Evolutionary conservation across 2,113 vertebrate species (phyloP).

Genomic region (Passer montanus): DNA sequence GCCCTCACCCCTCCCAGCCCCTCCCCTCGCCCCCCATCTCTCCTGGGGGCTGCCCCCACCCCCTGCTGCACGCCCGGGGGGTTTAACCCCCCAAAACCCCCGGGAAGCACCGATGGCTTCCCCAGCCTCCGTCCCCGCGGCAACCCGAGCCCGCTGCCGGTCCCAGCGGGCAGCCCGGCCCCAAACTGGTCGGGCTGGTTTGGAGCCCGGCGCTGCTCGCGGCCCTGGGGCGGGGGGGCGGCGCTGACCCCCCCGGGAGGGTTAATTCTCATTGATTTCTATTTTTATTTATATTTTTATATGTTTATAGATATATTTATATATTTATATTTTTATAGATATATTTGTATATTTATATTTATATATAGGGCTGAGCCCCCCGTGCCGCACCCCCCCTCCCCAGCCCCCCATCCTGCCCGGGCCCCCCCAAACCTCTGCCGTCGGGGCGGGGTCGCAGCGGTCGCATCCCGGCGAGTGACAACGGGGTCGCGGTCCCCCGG

Average conservation of each 20-base stretch:
- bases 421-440: neutral
- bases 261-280: too few relatives aligned
- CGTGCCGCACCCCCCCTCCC: neutral
- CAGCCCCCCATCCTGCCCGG: neutral
- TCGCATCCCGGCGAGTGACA: neutral
- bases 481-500: neutral
- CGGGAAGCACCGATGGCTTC: neutral
- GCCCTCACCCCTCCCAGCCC: rapidly evolving
- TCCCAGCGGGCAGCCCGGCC: slow-evolving; percentile 28
- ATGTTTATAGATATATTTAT: too few relatives aligned
- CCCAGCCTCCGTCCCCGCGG: neutral
- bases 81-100: neutral
- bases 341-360: too few relatives aligned
- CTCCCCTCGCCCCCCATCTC: neutral
- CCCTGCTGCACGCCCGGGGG: neutral
- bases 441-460: neutral
- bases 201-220: neutral
- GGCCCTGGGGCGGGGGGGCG: neutral
- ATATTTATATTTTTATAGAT: too few relatives aligned
- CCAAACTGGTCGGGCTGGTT: slow-evolving; percentile 45
- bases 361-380: neutral
- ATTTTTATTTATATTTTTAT: rapidly evolving
- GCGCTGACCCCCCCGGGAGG: neutral
- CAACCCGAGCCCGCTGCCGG: neutral
- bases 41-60: neutral